phyloP scores from a whole-genome alignment of 2,888 invertebrate genomes.

The Chymomyza fuscimana region DNA sequence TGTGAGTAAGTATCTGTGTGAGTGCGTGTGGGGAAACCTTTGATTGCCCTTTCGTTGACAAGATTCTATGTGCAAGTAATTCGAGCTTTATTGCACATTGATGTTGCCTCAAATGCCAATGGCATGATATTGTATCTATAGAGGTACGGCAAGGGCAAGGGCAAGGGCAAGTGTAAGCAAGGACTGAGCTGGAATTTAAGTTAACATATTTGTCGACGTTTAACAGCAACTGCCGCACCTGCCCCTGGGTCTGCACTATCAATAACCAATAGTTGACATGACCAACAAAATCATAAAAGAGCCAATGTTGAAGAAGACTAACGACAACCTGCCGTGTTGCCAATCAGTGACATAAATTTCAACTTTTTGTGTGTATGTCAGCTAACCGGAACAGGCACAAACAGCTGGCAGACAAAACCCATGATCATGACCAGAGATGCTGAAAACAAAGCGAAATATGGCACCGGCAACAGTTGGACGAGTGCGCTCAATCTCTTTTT shows the following conservation, averaged over 20 bases:
- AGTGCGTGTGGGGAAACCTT: constrained; percentile 40
- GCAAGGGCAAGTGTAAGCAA: not conserved
- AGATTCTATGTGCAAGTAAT: constrained; percentile 38
- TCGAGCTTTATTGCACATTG: constrained; percentile 37
- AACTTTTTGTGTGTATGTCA: constrained; percentile 29
- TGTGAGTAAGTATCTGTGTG: not conserved
- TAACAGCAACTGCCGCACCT: constrained; percentile 30
- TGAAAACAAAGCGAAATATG: constrained; percentile 8
- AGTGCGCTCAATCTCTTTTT: not conserved
- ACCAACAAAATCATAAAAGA: constrained; percentile 50
- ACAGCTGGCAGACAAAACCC: constrained; percentile 32
- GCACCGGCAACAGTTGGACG: constrained; percentile 37
- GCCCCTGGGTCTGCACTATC: constrained; percentile 46
- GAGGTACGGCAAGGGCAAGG: not conserved
- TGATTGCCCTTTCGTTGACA: constrained; percentile 43
- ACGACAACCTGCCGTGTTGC: constrained; percentile 4
- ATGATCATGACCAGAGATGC: not conserved
- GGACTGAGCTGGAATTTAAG: not conserved
- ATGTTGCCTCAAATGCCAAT: constrained; percentile 1
- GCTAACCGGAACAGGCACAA: constrained; percentile 25
- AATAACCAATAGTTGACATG: constrained; percentile 61
- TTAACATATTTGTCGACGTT: not conserved
- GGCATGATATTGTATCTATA: constrained; percentile 12
- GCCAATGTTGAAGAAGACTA: constrained; percentile 30
- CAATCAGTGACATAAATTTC: constrained; percentile 71